These are phyloP conservation scores for Mormyrops attenuatus DNA, from an alignment of 2,797 vertebrate genomes.

Conservation along the genomic window DNA sequence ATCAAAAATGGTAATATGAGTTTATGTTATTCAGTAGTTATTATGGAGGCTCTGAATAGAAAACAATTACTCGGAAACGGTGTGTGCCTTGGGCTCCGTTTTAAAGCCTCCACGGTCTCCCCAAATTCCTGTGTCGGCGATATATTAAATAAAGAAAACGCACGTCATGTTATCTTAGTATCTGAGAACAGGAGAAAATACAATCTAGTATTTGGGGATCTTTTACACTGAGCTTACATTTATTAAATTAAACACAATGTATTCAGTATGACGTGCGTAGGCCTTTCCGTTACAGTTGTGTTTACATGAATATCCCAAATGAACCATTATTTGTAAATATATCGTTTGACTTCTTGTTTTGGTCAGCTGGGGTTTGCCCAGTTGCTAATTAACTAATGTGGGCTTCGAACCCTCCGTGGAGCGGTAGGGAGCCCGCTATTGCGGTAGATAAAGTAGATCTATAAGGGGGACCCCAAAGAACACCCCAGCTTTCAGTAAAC, in stretches of 20 bases:
- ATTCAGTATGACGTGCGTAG: neutral
- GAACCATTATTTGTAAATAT: neutral
- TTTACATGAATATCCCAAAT: neutral
- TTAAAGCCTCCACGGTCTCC: neutral
- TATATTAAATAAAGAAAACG: neutral
- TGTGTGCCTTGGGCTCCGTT: neutral
- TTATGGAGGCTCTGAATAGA: slow-evolving; percentile 19
- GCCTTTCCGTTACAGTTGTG: neutral
- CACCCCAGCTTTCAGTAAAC: slow-evolving; percentile 30
- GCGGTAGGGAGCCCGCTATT: neutral
- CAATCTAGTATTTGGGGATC: neutral
- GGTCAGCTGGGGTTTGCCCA: neutral
- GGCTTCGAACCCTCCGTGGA: neutral
- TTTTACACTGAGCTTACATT: neutral
- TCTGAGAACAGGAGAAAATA: neutral
- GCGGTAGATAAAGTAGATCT: too few species aligned
- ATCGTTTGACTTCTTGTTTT: neutral
- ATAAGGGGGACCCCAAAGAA: neutral
- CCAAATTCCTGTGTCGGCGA: neutral
- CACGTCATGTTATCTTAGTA: neutral
- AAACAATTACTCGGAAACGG: neutral
- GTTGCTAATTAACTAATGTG: neutral
- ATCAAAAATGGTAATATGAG: slow-evolving; percentile 20
- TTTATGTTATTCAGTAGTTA: neutral
- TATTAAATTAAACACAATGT: neutral